These are phyloP conservation scores for Drosophila albomicans DNA, from an alignment of 1,140 invertebrate genomes.

Conservation along the genomic window DNA sequence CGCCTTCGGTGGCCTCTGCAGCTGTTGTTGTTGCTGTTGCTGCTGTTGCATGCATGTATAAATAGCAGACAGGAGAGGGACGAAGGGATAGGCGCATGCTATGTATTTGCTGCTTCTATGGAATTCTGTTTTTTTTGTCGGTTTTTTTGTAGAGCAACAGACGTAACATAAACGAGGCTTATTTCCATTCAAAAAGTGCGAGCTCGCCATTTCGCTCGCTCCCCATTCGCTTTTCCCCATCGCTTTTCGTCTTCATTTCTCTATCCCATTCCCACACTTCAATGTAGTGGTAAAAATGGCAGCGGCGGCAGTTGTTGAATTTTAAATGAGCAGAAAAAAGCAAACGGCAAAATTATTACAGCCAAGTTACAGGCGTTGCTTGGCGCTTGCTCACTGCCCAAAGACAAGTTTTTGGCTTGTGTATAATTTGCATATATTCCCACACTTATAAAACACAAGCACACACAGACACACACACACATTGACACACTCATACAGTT, in stretches of 20 bases:
- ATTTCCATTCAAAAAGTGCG: constrained; percentile 75
- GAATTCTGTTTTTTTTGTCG: background rate
- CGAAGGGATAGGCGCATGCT: constrained; percentile 9
- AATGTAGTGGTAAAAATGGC: constrained; percentile 54
- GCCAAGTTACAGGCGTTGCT: constrained; percentile 52
- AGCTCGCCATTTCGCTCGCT: constrained; percentile 11
- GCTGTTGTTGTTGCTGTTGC: constrained; percentile 26
- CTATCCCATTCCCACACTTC: constrained; percentile 29
- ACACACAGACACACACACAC: constrained; percentile 1
- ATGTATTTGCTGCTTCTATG: constrained; percentile 26
- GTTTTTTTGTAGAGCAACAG: constrained; percentile 38
- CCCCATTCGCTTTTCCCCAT: background rate
- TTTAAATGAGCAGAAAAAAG: constrained; percentile 79
- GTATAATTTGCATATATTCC: constrained; percentile 69
- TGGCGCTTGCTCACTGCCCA: constrained; percentile 45
- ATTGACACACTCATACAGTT: constrained; percentile 34
- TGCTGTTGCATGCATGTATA: constrained; percentile 47
- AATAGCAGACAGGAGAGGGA: constrained; percentile 27
- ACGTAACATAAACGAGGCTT: constrained; percentile 71
- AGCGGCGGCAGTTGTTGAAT: constrained; percentile 77
- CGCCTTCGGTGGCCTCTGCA: constrained; percentile 48
- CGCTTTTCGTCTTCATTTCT: background rate
- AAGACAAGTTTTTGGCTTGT: constrained; percentile 73
- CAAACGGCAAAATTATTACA: constrained; percentile 80
- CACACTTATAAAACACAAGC: constrained; percentile 18